These are phyloP conservation scores for Drosophila eohydei DNA, from an alignment of 2,888 invertebrate species.

Conservation along the genomic window DNA sequence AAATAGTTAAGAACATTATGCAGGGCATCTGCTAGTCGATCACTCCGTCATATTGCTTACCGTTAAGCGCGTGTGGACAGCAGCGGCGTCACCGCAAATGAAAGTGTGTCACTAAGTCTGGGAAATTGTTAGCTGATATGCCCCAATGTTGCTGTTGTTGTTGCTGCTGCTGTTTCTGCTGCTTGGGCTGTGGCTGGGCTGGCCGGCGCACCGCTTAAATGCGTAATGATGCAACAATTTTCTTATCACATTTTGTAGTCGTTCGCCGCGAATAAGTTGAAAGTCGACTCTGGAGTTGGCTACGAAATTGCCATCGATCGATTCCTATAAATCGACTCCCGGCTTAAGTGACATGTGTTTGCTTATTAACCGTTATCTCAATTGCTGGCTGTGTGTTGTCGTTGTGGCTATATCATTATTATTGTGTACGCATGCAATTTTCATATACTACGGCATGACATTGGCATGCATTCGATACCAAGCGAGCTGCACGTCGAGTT, in stretches of 20 bases:
- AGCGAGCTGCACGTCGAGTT: background rate
- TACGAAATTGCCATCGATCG: conserved; percentile 20
- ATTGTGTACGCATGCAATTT: conserved; percentile 41
- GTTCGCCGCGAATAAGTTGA: conserved; percentile 39
- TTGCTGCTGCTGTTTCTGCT: conserved; percentile 18
- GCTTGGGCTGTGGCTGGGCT: conserved; percentile 19
- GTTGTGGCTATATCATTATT: conserved; percentile 38
- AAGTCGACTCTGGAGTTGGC: conserved; percentile 12
- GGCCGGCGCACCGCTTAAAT: conserved; percentile 42
- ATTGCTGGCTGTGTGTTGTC: conserved; percentile 26
- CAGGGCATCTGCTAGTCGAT: background rate
- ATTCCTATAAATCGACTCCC: conserved; percentile 35
- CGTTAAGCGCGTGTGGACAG: conserved; percentile 70
- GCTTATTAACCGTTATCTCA: conserved; percentile 53
- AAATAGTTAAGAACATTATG: background rate
- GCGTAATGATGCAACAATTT: conserved; percentile 78
- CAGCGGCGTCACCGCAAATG: conserved; percentile 53
- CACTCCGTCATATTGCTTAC: conserved; percentile 13
- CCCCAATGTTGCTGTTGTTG: conserved; percentile 14
- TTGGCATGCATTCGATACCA: conserved; percentile 20
- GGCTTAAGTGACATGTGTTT: conserved; percentile 49
- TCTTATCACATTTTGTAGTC: conserved; percentile 69
- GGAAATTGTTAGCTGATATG: conserved; percentile 72
- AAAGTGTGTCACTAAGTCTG: conserved; percentile 78
- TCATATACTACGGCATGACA: conserved; percentile 2